Percentiles rank a stretch among this genome's conserved stretches.
phyloP scores from a whole-genome alignment of 2,888 invertebrate species.

The Thera obeliscata region DNA sequence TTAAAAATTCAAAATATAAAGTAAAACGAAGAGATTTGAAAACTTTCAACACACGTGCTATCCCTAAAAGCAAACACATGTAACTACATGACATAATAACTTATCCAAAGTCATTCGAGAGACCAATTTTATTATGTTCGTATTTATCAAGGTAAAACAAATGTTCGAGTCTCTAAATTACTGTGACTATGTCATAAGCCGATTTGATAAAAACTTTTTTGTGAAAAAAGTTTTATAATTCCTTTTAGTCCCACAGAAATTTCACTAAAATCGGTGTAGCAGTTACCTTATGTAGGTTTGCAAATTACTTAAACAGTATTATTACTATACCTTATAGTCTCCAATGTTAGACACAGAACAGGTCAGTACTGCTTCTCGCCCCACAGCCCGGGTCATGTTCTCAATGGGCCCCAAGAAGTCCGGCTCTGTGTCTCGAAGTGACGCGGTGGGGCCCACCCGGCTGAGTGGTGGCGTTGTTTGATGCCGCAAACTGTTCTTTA shows the following conservation, averaged over 20 bases:
- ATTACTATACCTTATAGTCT: conserved; percentile 87
- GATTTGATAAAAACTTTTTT: too few relatives aligned
- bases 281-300: too few relatives aligned
- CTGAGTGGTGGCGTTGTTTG: conserved; percentile 71
- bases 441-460: conserved; percentile 70
- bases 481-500: conserved; percentile 72
- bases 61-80: conserved; percentile 27
- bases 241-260: too few relatives aligned
- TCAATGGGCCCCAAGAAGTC: conserved; percentile 88
- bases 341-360: conserved; percentile 90
- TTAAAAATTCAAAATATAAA: neutral
- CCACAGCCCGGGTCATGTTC: conserved; percentile 90
- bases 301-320: neutral
- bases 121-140: conserved; percentile 1
- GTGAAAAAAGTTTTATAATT: too few relatives aligned
- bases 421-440: conserved; percentile 82
- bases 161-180: too few relatives aligned
- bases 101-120: conserved; percentile 6
- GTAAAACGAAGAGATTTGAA: neutral
- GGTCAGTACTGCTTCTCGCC: conserved; percentile 89
- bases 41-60: conserved; percentile 12
- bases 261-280: too few relatives aligned
- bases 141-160: too few relatives aligned
- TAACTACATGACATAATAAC: conserved; percentile 15
- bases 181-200: too few relatives aligned